These are phyloP conservation scores for Drosophila azteca DNA, from an alignment of 1,140 invertebrate species.

Conservation along the genomic window DNA sequence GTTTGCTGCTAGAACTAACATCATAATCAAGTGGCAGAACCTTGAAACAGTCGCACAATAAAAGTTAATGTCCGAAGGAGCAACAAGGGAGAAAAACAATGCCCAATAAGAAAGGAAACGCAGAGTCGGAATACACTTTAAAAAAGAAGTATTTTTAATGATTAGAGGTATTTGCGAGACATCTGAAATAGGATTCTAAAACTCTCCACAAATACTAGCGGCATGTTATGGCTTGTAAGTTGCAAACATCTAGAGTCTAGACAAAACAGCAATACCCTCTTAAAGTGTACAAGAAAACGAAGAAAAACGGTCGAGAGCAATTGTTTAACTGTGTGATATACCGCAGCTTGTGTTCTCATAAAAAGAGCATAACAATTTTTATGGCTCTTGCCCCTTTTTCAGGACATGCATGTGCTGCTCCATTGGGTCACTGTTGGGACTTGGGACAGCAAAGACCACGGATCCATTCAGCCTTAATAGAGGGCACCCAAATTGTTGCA, in stretches of 20 bases:
- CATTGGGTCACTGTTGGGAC: too few species aligned
- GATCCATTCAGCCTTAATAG: conserved; percentile 9
- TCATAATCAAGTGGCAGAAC: conserved; percentile 60
- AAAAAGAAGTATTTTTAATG: conserved; percentile 47
- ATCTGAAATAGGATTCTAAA: too few species aligned
- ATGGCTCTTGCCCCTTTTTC: too few species aligned
- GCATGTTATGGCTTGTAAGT: too few species aligned
- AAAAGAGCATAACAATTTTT: too few species aligned
- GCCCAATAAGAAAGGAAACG: too few species aligned
- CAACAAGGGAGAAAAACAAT: conserved; percentile 1
- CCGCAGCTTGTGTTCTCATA: too few species aligned
- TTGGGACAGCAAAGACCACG: neutral
- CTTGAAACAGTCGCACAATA: conserved; percentile 62
- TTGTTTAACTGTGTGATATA: too few species aligned
- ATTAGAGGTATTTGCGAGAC: neutral
- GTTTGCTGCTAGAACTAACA: conserved; percentile 27
- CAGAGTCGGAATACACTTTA: too few species aligned
- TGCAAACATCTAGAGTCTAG: too few species aligned
- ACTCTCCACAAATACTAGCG: too few species aligned
- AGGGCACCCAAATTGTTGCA: conserved; percentile 59
- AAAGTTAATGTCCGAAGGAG: conserved; percentile 50
- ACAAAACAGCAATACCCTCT: too few species aligned
- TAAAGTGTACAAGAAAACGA: neutral
- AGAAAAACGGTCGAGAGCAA: conserved; percentile 39
- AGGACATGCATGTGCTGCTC: neutral